Evolutionary conservation across 2,888 invertebrate species (phyloP), one percentile per base, ranked within the genome.

Genomic region (Thalpophila matura): DNA sequence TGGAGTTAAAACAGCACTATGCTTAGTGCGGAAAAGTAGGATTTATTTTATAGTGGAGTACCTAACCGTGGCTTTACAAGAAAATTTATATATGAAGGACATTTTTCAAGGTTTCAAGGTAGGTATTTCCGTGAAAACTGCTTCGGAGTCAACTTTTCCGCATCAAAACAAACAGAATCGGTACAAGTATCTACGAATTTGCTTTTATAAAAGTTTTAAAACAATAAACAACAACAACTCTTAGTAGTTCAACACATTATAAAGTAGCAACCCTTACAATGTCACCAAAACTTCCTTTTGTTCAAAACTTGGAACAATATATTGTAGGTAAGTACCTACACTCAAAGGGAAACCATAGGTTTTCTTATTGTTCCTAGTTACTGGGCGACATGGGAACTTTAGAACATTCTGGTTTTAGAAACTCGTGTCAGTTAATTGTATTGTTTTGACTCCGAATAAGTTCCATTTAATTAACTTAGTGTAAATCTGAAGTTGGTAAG

Each of bases 301-400:
- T 33, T 20, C 12, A 62, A 49, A 50, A 47, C 33, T 55, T 58
- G 12, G 10, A 59, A 64, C 74, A 73, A 74, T 60, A 40, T 20
- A 14, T 1, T 9, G 10, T 27, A 18, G 9, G 10, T 10, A 27
- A 1, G 27, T 27, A 27, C 7, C 4, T 20, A n/a, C 7, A 1
- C 3, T 46, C n/a, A 31, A 50, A 57, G 10, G 35, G 73, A 72
- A 60, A 49, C 56, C 65, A 33, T 65, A 60, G 26, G 10, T 38
- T 27, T 33, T 37, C 9, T 51, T 22, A 55, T 58, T 75, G 69
- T 68, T 60, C 0, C 10, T n/a, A 40, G 20, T 40, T 59, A 42
- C n/a, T 20, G 16, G 14, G 18, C 9, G 12, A 59, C 45, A 31
- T 31, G 22, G n/a, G 6, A n/a, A 37, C n/a, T 40, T 4, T 14